These are phyloP conservation scores for Drosophila maculinotata DNA, from an alignment of 2,888 invertebrate genomes.

Conservation along the genomic window DNA sequence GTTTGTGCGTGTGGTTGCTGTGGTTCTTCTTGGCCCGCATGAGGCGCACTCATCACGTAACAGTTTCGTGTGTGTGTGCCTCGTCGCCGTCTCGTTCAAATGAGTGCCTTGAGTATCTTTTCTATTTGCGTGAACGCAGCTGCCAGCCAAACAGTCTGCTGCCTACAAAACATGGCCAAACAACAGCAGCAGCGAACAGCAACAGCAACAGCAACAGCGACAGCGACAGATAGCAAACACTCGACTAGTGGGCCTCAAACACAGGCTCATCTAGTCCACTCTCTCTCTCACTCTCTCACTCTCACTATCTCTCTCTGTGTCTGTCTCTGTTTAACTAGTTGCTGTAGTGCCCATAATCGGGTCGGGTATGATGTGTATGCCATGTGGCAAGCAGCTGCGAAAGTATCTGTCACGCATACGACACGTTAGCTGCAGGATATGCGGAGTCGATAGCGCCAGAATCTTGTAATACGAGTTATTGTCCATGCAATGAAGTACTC, in stretches of 20 bases:
- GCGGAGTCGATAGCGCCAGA: neutral
- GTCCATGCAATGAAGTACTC: no score
- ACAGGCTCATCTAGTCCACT: conserved; percentile 6
- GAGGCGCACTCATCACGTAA: conserved; percentile 76
- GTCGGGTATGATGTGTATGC: conserved; percentile 27
- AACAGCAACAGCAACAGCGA: conserved; percentile 21
- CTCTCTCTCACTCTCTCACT: neutral
- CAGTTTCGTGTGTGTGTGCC: conserved; percentile 49
- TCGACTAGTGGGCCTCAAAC: conserved; percentile 37
- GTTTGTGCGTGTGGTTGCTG: conserved; percentile 23
- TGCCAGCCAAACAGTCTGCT: conserved; percentile 61
- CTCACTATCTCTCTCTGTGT: neutral
- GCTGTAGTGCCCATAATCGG: conserved; percentile 33
- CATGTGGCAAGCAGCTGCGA: conserved; percentile 16
- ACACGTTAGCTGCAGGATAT: conserved; percentile 3
- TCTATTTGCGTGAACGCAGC: conserved; percentile 77
- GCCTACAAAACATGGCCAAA: conserved; percentile 51
- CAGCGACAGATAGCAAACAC: conserved; percentile 63
- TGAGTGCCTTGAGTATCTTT: conserved; percentile 78
- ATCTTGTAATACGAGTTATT: no score
- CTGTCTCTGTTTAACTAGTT: conserved; percentile 28
- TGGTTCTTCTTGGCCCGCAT: conserved; percentile 54
- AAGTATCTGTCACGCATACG: conserved; percentile 18
- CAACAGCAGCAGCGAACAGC: conserved; percentile 9
- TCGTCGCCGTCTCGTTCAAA: conserved; percentile 49